phyloP scores from a whole-genome alignment of 2,113 vertebrate species.

The Mixornis gularis region DNA sequence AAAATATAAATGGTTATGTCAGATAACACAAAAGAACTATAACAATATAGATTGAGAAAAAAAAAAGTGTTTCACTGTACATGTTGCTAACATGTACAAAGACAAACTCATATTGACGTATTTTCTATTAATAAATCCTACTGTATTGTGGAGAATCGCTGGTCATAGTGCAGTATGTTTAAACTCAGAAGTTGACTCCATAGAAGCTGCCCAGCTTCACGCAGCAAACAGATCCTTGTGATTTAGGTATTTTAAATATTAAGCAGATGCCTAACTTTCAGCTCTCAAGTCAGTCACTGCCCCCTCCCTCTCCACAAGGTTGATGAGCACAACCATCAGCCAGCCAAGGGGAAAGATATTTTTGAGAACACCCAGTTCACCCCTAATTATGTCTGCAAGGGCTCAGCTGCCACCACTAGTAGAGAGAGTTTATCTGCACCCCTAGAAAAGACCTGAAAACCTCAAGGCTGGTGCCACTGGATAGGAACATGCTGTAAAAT shows the following conservation, averaged over 20 bases:
- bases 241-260: background rate
- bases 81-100: conserved; percentile 54
- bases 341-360: background rate
- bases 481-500: background rate
- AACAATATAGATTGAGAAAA: conserved; percentile 37
- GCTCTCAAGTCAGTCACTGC: background rate
- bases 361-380: background rate
- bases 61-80: conserved; percentile 35
- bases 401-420: background rate
- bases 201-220: background rate
- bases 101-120: conserved; percentile 25
- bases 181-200: background rate
- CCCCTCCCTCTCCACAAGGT: background rate
- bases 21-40: conserved; percentile 56
- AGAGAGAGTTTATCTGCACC: background rate
- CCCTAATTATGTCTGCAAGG: background rate
- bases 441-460: background rate
- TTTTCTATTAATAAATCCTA: conserved; percentile 58
- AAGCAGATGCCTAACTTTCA: accelerated
- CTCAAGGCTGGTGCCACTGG: background rate
- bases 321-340: background rate
- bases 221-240: background rate
- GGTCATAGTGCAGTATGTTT: conserved; percentile 50
- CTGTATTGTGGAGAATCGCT: conserved; percentile 38
- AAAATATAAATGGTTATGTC: conserved; percentile 58